A percentile compares a stretch with the other conserved stretches of the same genome.
Evolutionary conservation across 1,140 invertebrate species (phyloP).

Genomic region (Melipona quadrifasciata): DNA sequence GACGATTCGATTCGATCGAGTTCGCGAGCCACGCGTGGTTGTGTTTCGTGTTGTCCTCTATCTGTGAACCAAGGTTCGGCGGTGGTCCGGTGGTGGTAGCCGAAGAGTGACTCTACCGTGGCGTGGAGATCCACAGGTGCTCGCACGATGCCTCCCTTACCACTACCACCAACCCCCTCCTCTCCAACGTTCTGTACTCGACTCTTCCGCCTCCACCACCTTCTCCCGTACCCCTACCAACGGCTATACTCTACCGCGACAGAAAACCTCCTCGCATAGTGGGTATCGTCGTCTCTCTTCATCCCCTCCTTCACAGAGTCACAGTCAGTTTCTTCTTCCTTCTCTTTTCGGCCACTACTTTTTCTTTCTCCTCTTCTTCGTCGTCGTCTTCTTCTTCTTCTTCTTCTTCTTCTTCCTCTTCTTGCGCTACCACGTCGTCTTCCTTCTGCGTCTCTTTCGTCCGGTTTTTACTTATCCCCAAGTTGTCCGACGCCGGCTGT

Average conservation of each 20-base stretch:
- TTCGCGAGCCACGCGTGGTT: constrained; percentile 25
- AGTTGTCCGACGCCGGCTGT: not conserved
- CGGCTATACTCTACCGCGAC: constrained; percentile 2
- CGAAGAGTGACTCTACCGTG: constrained; percentile 79
- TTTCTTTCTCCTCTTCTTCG: constrained; percentile 20
- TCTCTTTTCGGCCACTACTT: constrained; percentile 16
- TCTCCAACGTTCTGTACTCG: constrained; percentile 47
- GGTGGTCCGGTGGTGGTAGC: constrained; percentile 79
- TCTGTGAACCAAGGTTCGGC: constrained; percentile 65
- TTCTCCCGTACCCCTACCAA: constrained; percentile 59
- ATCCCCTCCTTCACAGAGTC: constrained; percentile 16
- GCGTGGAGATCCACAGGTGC: constrained; percentile 80
- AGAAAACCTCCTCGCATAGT: constrained; percentile 21
- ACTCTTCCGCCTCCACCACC: constrained; percentile 66
- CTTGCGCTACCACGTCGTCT: not conserved
- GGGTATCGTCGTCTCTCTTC: constrained; percentile 52
- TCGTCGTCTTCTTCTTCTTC: constrained; percentile 27
- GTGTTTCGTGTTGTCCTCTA: constrained; percentile 54
- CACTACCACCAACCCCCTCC: constrained; percentile 67
- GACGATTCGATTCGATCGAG: constrained; percentile 1
- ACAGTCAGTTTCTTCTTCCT: constrained; percentile 21
- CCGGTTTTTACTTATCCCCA: constrained; percentile 38
- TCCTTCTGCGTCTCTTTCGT: constrained; percentile 21
- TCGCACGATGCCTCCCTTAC: constrained; percentile 70
- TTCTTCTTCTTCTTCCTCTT: constrained; percentile 29